These are phyloP conservation scores for Anadara kagoshimensis DNA, from an alignment of 1,140 invertebrate genomes.

Conservation along the genomic window DNA sequence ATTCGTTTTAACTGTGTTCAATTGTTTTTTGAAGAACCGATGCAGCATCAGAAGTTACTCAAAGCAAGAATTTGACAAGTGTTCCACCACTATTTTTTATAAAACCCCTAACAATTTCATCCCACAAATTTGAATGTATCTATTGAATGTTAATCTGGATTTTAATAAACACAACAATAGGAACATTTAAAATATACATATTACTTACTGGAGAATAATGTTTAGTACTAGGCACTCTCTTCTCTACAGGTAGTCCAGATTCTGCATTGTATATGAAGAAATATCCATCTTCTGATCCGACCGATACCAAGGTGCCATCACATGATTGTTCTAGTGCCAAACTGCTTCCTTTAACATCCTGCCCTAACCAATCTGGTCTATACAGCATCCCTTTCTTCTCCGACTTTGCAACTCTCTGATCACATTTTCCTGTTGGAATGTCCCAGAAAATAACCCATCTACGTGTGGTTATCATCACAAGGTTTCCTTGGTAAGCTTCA, in stretches of 20 bases:
- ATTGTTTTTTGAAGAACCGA: no score
- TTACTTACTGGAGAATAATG: conserved; percentile 54
- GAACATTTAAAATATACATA: no score
- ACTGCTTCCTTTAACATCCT: conserved; percentile 42
- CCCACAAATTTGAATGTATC: no score
- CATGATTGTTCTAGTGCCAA: conserved; percentile 34
- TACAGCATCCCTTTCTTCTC: conserved; percentile 55
- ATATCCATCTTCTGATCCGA: conserved; percentile 65
- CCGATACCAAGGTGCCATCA: conserved; percentile 39
- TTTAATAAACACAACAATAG: no score
- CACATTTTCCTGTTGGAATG: conserved; percentile 62
- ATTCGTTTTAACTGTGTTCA: no score
- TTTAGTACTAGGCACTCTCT: conserved; percentile 51
- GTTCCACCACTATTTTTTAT: no score
- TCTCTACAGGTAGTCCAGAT: conserved; percentile 50
- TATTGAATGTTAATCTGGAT: no score
- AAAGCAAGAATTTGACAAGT: no score
- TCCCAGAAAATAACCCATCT: conserved; percentile 60
- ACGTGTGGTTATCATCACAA: conserved; percentile 50
- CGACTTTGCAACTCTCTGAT: conserved; percentile 51
- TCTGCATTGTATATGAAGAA: conserved; percentile 54
- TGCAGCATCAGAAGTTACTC: no score
- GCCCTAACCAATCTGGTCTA: conserved; percentile 47
- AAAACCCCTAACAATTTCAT: no score
- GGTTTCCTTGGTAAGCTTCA: conserved; percentile 50